phyloP scores from a whole-genome alignment of 2,797 vertebrate genomes.

The Pseudochaenichthys georgianus region DNA sequence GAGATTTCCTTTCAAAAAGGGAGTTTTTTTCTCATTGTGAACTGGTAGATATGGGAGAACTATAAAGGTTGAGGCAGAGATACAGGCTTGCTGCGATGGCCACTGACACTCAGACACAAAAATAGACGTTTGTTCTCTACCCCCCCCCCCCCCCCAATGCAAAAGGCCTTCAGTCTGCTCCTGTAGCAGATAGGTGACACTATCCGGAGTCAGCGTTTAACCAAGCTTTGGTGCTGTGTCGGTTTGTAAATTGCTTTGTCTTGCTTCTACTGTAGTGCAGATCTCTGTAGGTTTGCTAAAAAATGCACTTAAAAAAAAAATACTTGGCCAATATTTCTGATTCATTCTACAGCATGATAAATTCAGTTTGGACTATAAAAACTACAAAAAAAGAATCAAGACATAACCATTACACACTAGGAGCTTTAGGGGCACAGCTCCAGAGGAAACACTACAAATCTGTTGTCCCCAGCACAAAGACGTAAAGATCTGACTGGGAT shows the following conservation, averaged over 20 bases:
- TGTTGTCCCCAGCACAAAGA: constrained; percentile 24
- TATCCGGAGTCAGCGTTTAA: constrained; percentile 56
- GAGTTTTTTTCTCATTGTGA: constrained; percentile 45
- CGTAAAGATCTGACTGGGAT: constrained; percentile 32
- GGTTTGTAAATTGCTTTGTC: constrained; percentile 1
- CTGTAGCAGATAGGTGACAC: constrained; percentile 36
- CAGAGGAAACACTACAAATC: not conserved
- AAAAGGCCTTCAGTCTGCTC: constrained; percentile 73
- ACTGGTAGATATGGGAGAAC: constrained; percentile 41
- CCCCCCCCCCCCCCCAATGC: constrained; percentile 34
- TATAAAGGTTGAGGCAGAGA: constrained; percentile 46
- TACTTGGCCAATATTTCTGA: constrained; percentile 1
- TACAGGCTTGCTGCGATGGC: constrained; percentile 47
- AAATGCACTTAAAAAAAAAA: constrained; percentile 23
- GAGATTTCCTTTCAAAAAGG: constrained; percentile 15
- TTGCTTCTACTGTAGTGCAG: constrained; percentile 1
- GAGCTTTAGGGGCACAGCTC: constrained; percentile 10
- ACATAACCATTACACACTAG: constrained; percentile 9
- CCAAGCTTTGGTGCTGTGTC: constrained; percentile 51
- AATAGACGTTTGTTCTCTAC: constrained; percentile 41
- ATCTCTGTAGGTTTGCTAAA: constrained; percentile 20
- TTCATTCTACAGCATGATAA: not conserved
- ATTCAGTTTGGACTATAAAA: constrained; percentile 8
- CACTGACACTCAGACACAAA: constrained; percentile 63
- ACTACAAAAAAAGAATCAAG: not conserved